Evolutionary conservation across 2,113 vertebrate species (phyloP), one percentile per base, ranked within the genome.

Genomic region (Dunckerocampus dactyliophorus): DNA sequence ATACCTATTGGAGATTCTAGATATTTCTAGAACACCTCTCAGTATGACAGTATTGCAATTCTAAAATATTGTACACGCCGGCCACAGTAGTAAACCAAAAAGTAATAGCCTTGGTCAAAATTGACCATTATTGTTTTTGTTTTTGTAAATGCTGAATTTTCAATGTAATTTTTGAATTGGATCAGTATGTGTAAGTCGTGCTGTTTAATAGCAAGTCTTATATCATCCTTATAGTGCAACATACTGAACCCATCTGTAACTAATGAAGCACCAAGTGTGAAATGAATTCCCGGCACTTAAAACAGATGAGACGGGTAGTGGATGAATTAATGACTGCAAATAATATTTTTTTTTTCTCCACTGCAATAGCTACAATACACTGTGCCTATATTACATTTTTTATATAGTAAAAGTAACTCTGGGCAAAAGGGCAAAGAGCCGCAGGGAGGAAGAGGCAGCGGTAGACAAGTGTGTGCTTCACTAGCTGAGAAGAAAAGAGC

Each of bases 401-500:
- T 22, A 59, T 49, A 31, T 19, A 39, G 37, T 8, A 6, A 21
- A 59, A 63, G 68, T 51, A 64, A 61, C n/a, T 56, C 14, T 54
- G 66, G 52, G 28, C 53, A 45, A 70, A 66, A 68, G 49, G 39
- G 31, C 57, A 19, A 57, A 65, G 69, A 59, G 65, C 54, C 52
- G 56, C 57, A 47, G 47, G 59, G 63, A 51, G 20, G 71, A 62
- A 63, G 67, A 66, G 62, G 72, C 75, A 72, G 75, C 70, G 69
- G 67, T 50, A 39, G 75, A 72, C 31, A 19, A 67, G 63, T 69
- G 19, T 8, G 28, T 47, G 81, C 52, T 70, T 65, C 67, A 69
- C 65, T 77, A 55, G 50, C 63, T 48, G 50, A 49, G 85, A 85
- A 88, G 76, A 89, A 88, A 87, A 67, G 66, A 52, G 24, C 17